phyloP scores from a whole-genome alignment of 2,797 vertebrate species.

The Bovichtus variegatus region DNA sequence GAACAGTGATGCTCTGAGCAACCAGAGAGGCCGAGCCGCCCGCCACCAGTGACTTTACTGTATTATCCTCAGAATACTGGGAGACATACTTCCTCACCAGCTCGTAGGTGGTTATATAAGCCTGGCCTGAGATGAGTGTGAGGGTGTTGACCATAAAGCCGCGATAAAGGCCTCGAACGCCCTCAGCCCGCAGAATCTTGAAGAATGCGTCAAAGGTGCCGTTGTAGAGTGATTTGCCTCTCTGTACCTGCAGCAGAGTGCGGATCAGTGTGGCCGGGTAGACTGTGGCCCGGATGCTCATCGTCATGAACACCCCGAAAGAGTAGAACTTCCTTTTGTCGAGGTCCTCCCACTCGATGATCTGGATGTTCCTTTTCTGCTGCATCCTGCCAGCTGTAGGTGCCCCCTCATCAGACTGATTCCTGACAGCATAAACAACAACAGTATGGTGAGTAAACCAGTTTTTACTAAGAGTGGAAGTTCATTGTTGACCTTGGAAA shows the following conservation, averaged over 20 bases:
- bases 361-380: slow-evolving; percentile 94
- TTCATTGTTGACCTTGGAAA: neutral
- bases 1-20: slow-evolving; percentile 98
- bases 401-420: slow-evolving; percentile 67
- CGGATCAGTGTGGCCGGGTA: slow-evolving; percentile 98
- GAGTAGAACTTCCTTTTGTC: slow-evolving; percentile 98
- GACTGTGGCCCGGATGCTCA: slow-evolving; percentile 95
- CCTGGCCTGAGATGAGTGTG: slow-evolving; percentile 96
- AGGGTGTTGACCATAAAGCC: slow-evolving; percentile 98
- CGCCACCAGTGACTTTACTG: slow-evolving; percentile 93
- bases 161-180: slow-evolving; percentile 90
- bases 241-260: slow-evolving; percentile 95
- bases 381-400: slow-evolving; percentile 68
- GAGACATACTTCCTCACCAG: slow-evolving; percentile 94
- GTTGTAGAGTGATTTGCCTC: slow-evolving; percentile 92
- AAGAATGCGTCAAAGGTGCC: slow-evolving; percentile 95
- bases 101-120: slow-evolving; percentile 98
- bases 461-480: neutral
- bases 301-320: slow-evolving; percentile 95
- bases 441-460: neutral
- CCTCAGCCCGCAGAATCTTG: slow-evolving; percentile 93
- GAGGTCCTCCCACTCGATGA: slow-evolving; percentile 99
- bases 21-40: slow-evolving; percentile 95
- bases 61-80: slow-evolving; percentile 91
- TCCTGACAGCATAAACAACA: slow-evolving; percentile 29